phyloP scores from a whole-genome alignment of 2,113 vertebrate genomes.

The Paradisaea rubra region DNA sequence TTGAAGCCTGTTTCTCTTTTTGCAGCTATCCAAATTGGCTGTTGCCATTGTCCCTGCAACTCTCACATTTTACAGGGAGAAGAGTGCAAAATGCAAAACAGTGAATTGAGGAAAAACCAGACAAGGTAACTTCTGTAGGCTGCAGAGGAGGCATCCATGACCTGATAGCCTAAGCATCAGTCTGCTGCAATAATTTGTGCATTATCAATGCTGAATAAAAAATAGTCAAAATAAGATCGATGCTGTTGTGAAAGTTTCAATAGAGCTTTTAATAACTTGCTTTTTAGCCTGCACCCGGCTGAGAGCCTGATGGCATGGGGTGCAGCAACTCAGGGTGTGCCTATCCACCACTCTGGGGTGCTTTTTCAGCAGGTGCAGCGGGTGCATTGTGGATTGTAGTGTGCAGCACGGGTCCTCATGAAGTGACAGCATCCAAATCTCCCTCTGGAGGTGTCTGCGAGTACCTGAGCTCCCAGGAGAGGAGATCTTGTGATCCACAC shows the following conservation, averaged over 20 bases:
- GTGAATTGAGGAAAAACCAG: neutral
- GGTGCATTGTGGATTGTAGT: neutral
- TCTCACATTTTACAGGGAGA: neutral
- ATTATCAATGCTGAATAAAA: neutral
- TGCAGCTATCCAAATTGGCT: neutral
- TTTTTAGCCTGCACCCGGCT: neutral
- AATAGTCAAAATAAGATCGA: neutral
- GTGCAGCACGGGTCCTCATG: neutral
- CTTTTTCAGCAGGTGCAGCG: neutral
- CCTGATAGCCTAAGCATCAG: neutral
- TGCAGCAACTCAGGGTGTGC: fast-evolving
- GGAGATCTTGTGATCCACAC: neutral
- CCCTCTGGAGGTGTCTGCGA: neutral
- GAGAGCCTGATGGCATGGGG: fast-evolving
- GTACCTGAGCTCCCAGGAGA: neutral
- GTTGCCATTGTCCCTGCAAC: neutral
- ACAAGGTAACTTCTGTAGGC: neutral
- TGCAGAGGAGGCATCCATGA: neutral
- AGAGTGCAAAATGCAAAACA: neutral
- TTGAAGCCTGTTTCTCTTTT: neutral
- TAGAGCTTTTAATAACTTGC: neutral
- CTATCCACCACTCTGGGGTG: fast-evolving
- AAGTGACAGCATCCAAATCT: neutral
- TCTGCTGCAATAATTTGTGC: neutral
- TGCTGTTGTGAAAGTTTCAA: neutral